phyloP scores from a whole-genome alignment of 92 coral and sea anemone species.

The Zoanthus sociatus region DNA sequence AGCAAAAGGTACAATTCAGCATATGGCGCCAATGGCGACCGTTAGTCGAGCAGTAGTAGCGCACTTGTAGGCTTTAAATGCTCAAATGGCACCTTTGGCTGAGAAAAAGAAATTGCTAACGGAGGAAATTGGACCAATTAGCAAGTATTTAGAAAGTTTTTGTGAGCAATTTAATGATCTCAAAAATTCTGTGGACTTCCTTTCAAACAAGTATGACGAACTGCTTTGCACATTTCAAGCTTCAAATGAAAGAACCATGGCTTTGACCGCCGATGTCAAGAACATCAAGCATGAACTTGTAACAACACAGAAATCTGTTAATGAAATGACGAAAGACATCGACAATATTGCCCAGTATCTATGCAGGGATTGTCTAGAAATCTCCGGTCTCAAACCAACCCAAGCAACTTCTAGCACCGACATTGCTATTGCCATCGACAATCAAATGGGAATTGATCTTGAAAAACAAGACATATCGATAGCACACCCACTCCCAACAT shows the following conservation, averaged over 20 bases:
- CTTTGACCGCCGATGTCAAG: background rate
- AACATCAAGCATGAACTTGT: background rate
- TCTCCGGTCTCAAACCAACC: background rate
- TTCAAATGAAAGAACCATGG: background rate
- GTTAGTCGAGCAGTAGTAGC: no score
- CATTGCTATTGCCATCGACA: constrained; percentile 5
- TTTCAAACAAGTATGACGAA: no score
- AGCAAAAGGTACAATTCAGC: no score
- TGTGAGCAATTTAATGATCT: no score
- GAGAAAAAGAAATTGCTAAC: no score
- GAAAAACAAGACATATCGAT: background rate
- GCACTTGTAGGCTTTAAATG: no score
- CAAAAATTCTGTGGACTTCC: no score
- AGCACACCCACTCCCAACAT: background rate
- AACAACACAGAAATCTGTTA: background rate
- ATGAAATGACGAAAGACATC: background rate
- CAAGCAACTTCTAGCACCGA: background rate
- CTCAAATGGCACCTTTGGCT: no score
- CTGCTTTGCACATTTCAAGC: no score
- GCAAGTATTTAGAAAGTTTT: no score
- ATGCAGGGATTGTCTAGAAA: background rate
- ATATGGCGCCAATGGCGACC: no score
- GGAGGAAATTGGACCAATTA: no score
- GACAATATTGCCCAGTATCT: constrained; percentile 7
- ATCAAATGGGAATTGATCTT: background rate